phyloP scores from a whole-genome alignment of 2,888 invertebrate genomes.

The Pachycephus smyrnensis region DNA sequence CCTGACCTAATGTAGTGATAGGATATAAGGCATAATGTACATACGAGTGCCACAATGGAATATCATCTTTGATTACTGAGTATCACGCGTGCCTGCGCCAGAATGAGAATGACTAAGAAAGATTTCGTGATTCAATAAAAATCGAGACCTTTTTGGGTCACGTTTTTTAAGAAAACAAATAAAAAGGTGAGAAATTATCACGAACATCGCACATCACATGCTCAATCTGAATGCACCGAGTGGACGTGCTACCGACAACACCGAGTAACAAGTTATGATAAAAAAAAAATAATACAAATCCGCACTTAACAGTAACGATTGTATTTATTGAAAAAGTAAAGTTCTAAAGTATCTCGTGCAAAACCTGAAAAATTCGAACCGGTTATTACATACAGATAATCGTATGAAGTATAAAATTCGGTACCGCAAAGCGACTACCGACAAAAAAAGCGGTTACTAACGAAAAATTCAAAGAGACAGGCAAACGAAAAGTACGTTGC shows the following conservation, averaged over 20 bases:
- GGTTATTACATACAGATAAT: not conserved
- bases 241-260: not conserved
- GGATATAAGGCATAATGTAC: not conserved
- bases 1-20: not conserved
- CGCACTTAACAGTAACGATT: not conserved
- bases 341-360: not conserved
- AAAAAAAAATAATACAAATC: not conserved
- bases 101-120: not conserved
- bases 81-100: not conserved
- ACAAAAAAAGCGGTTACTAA: not conserved
- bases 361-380: not conserved
- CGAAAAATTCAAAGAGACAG: not conserved
- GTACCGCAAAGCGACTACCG: not conserved
- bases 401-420: not conserved
- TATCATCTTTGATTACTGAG: not conserved
- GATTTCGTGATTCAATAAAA: not conserved
- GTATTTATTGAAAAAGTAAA: not conserved
- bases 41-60: not conserved
- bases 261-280: not conserved
- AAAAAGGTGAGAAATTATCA: not conserved
- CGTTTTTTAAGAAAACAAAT: not conserved
- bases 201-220: not conserved
- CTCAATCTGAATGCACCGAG: not conserved
- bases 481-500: not conserved
- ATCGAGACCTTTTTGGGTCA: not conserved